Conservation (phyloP, 2,888 invertebrate species). For the Drosophila demipolita region DNA sequence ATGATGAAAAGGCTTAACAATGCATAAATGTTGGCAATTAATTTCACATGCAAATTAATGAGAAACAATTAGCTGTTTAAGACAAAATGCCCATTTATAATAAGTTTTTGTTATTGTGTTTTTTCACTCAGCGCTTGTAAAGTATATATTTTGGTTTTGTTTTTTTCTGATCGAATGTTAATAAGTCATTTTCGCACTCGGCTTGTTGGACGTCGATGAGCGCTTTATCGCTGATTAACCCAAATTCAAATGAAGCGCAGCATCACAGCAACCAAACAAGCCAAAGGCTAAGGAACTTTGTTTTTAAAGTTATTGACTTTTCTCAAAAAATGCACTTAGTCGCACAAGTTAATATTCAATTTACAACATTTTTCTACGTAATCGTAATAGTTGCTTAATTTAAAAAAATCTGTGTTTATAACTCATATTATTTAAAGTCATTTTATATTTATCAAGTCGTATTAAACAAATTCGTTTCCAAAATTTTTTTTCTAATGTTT, state of each 20-base stretch:
- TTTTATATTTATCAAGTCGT: background rate
- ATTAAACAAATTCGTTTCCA: background rate
- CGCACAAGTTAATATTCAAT: background rate
- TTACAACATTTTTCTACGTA: background rate
- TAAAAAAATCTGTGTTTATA: background rate
- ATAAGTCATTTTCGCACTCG: constrained; percentile 52
- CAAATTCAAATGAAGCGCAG: constrained; percentile 62
- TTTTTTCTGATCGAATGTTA: constrained; percentile 12
- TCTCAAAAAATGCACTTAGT: constrained; percentile 2
- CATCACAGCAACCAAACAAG: constrained; percentile 25
- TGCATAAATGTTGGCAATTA: constrained; percentile 62
- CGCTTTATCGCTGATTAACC: constrained; percentile 77
- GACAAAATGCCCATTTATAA: constrained; percentile 71
- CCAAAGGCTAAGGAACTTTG: constrained; percentile 70
- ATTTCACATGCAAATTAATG: constrained; percentile 73
- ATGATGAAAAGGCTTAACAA: constrained; percentile 23
- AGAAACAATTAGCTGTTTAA: constrained; percentile 64
- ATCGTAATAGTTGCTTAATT: background rate
- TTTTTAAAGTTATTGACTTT: constrained; percentile 64
- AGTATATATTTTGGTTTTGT: constrained; percentile 33
- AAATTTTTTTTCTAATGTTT: background rate
- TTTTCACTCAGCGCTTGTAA: constrained; percentile 19
- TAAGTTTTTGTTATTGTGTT: constrained; percentile 32
- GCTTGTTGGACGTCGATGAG: constrained; percentile 57
- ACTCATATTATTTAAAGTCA: background rate